Base-by-base conservation (phyloP, 2,797 vertebrate genomes). In the Psittacula derbiana region DNA sequence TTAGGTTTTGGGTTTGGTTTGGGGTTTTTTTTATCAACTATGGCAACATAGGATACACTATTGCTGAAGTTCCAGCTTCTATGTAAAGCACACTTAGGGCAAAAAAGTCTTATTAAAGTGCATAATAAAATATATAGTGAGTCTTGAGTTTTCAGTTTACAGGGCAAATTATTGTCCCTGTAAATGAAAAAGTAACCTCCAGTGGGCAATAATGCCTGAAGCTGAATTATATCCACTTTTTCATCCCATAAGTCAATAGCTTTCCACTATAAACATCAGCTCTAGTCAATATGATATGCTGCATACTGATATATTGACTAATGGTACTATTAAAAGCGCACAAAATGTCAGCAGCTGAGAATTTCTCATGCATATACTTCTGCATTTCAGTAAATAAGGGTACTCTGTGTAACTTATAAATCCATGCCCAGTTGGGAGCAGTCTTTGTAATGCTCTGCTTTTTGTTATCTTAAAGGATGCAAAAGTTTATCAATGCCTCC, bases 281-380 rank as follows among this genome's bases (percentile, higher is more conserved):
- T 94, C 88, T 73, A 97, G 96, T 96, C 95, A 96, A 95, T 96
- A 96, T 96, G 94, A 96, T 97, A 96, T 95, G 92, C 94, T 86
- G 92, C 95, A 95, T 95, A 93, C 93, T 96, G 96, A 97, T 97
- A 95, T 96, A 97, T 96, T 97, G 95, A 97, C 96, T 96, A 95
- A 96, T 92, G 94, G 93, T 90, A 94, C 90, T 94, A 94, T 96
- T 95, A 97, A 97, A 96, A 97, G 62, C 88, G 83, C 94, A 94
- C 93, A 95, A 96, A 95, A 96, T 96, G 95, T 95, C 93, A 95
- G 88, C 90, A 93, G 52, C 83, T 88, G 82, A 80, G 76, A 90
- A 96, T 95, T 97, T 91, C 90, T 95, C 80, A 90, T 93, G 92
- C 90, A 95, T 90, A 93, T 83, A 93, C 73, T 92, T 91, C 92